phyloP scores from a whole-genome alignment of 1,140 invertebrate species.

The Caenorhabditis elegans region DNA sequence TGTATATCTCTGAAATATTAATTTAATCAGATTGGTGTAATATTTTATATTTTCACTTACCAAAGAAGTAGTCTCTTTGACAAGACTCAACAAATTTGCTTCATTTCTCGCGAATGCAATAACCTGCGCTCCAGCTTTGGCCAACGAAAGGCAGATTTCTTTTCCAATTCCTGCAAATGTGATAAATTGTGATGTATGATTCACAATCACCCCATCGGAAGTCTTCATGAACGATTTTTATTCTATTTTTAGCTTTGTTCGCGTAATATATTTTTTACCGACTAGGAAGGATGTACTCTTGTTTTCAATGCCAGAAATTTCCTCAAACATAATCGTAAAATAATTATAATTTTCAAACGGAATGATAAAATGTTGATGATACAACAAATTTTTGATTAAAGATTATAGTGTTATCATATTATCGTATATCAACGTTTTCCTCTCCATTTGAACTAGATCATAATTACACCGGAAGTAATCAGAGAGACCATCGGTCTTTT shows the following conservation, averaged over 20 bases:
- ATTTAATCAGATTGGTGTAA: not conserved
- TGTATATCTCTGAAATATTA: not conserved
- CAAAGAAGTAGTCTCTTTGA: not conserved
- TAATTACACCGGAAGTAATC: not conserved
- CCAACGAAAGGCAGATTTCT: slow-evolving; percentile 18
- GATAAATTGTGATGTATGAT: not conserved
- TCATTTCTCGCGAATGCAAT: slow-evolving; percentile 22
- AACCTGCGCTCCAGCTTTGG: slow-evolving; percentile 36
- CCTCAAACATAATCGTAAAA: too few species aligned
- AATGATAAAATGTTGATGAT: slow-evolving; percentile 8
- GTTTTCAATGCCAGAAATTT: too few species aligned
- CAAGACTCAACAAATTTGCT: not conserved
- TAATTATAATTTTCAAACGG: too few species aligned
- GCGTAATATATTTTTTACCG: too few species aligned
- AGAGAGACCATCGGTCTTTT: not conserved
- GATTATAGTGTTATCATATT: not conserved
- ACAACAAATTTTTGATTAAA: not conserved
- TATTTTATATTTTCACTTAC: not conserved
- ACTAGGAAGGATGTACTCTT: too few species aligned
- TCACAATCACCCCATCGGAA: not conserved
- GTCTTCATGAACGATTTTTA: not conserved
- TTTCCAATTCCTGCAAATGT: slow-evolving; percentile 37
- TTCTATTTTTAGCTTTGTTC: not conserved
- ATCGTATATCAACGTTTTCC: not conserved
- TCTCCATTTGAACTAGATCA: not conserved